Percentiles rank a stretch among this genome's conserved stretches.
phyloP scores from a whole-genome alignment of 2,113 vertebrate species.

The Chaetodon trifascialis region DNA sequence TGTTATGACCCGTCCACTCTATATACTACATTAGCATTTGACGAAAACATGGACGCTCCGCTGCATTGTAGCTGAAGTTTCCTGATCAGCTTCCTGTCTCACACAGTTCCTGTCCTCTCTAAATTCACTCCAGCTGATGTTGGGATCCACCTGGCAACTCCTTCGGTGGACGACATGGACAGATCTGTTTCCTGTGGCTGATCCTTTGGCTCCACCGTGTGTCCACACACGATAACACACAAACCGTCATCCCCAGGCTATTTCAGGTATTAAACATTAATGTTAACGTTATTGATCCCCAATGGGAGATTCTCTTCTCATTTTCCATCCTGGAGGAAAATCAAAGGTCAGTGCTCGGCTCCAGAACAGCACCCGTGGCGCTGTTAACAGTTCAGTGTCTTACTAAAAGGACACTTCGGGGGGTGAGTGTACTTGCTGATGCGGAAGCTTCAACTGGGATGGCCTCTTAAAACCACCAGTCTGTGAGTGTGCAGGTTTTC shows the following conservation, averaged over 20 bases:
- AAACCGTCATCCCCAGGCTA: background rate
- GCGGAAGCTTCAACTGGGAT: conserved; percentile 6
- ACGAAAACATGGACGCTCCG: background rate
- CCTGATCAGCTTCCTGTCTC: background rate
- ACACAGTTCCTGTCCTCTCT: background rate
- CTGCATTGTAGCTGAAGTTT: background rate
- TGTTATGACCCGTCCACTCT: background rate
- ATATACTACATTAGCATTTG: background rate
- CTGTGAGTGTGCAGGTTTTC: conserved; percentile 2
- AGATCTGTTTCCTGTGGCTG: background rate
- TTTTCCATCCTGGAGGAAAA: conserved; percentile 45
- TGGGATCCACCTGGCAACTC: background rate
- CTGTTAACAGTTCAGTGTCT: conserved; percentile 31
- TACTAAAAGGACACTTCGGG: conserved; percentile 51
- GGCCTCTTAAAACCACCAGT: background rate
- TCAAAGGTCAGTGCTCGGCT: conserved; percentile 42
- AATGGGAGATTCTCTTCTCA: conserved; percentile 55
- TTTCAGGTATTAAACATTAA: conserved; percentile 47
- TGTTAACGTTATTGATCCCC: conserved; percentile 54
- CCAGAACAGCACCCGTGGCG: conserved; percentile 19
- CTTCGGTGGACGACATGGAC: background rate
- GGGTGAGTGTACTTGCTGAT: conserved; percentile 22
- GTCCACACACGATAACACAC: conserved; percentile 17
- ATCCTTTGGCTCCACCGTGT: conserved; percentile 74
- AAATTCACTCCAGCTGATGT: conserved; percentile 22